Conservation (phyloP, 2,888 invertebrate species). For the Trichopria drosophilae region DNA sequence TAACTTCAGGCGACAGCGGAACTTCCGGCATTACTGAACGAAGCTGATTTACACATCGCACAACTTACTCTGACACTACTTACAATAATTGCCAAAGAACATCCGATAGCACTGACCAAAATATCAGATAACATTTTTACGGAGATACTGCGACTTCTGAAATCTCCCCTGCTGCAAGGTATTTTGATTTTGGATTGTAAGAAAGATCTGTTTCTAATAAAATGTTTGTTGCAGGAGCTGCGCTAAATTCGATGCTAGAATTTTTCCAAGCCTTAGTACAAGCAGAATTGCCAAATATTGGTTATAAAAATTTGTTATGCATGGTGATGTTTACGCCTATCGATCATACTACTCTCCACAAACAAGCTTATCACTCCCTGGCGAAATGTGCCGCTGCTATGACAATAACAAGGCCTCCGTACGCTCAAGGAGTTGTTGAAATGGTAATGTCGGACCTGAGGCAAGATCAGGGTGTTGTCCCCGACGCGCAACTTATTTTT, state of each 20-base stretch:
- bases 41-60: slow-evolving; percentile 94
- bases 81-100: slow-evolving; percentile 78
- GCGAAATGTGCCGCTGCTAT: slow-evolving; percentile 96
- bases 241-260: slow-evolving; percentile 86
- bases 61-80: slow-evolving; percentile 84
- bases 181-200: slow-evolving; percentile 20
- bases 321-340: slow-evolving; percentile 79
- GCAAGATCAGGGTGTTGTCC: slow-evolving; percentile 65
- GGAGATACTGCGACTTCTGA: slow-evolving; percentile 82
- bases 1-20: slow-evolving; percentile 75
- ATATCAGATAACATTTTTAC: slow-evolving; percentile 78
- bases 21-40: slow-evolving; percentile 86
- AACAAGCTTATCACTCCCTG: slow-evolving; percentile 89
- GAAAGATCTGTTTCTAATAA: slow-evolving; percentile 1
- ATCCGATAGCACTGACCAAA: slow-evolving; percentile 76
- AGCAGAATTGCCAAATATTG: slow-evolving; percentile 77
- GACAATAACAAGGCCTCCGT: slow-evolving; percentile 75
- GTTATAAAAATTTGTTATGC: slow-evolving; percentile 78
- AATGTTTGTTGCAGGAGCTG: slow-evolving; percentile 68
- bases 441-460: slow-evolving; percentile 74
- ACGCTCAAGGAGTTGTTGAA: slow-evolving; percentile 70
- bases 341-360: slow-evolving; percentile 57
- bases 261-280: slow-evolving; percentile 90
- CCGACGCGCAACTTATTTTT: slow-evolving; percentile 89
- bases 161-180: slow-evolving; percentile 91